phyloP scores from a whole-genome alignment of 2,888 invertebrate species.

The Tupiocoris notatus region DNA sequence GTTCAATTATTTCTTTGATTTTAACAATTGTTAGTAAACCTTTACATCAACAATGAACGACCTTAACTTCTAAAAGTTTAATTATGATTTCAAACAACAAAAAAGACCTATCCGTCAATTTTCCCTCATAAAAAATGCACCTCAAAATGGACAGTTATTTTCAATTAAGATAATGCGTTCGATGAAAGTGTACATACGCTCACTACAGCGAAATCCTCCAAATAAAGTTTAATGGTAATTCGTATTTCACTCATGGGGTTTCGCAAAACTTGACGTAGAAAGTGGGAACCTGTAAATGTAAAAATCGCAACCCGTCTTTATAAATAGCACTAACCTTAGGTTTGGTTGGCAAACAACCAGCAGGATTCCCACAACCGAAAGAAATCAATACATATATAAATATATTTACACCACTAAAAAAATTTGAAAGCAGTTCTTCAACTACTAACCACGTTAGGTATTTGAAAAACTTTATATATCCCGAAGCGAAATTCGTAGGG shows the following conservation, averaged over 20 bases:
- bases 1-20: too few relatives aligned
- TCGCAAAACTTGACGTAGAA: neutral
- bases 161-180: too few relatives aligned
- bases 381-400: neutral
- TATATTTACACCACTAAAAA: neutral
- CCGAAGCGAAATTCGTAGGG: slow-evolving; percentile 24
- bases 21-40: too few relatives aligned
- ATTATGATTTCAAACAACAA: too few relatives aligned
- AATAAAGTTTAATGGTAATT: neutral
- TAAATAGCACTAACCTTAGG: slow-evolving; percentile 22
- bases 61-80: too few relatives aligned
- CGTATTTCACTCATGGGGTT: neutral
- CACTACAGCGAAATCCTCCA: too few relatives aligned
- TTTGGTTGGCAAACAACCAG: slow-evolving; percentile 14
- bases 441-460: neutral
- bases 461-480: slow-evolving; percentile 4
- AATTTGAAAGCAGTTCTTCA: slow-evolving; percentile 14
- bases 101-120: too few relatives aligned
- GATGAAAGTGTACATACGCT: too few relatives aligned
- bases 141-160: too few relatives aligned
- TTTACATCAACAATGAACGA: too few relatives aligned
- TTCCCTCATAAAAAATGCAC: too few relatives aligned
- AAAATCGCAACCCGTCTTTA: neutral
- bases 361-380: neutral
- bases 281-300: neutral